phyloP scores from a whole-genome alignment of 2,113 vertebrate species.

The Burhinus bistriatus region DNA sequence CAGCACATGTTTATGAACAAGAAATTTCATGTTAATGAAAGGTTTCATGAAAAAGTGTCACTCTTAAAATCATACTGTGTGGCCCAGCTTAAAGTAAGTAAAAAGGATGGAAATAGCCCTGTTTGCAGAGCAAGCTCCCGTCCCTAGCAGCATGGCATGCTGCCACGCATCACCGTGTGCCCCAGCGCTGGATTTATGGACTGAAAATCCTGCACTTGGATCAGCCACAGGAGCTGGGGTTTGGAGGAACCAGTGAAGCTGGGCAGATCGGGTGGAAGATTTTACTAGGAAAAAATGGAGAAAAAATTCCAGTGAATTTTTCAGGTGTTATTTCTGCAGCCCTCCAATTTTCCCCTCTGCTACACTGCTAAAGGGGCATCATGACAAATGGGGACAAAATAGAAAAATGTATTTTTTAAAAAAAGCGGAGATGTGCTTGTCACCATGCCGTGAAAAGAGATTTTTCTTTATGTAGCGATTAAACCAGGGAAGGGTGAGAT shows the following conservation, averaged over 20 bases:
- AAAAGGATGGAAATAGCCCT: background rate
- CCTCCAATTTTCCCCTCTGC: background rate
- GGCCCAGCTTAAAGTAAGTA: background rate
- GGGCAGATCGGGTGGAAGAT: background rate
- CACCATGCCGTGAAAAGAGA: background rate
- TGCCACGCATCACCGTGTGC: background rate
- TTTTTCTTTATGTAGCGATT: background rate
- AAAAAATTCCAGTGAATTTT: background rate
- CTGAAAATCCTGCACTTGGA: background rate
- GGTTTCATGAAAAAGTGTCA: rapidly evolving
- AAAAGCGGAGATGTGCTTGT: background rate
- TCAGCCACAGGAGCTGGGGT: background rate
- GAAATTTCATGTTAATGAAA: rapidly evolving
- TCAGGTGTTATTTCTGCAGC: background rate
- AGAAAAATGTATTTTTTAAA: background rate
- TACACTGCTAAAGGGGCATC: background rate
- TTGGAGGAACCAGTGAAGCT: background rate
- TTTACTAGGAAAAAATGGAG: background rate
- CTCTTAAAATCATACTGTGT: rapidly evolving
- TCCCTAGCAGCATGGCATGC: rapidly evolving
- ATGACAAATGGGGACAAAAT: background rate
- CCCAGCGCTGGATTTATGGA: rapidly evolving
- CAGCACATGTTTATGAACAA: rapidly evolving
- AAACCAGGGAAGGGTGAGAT: background rate
- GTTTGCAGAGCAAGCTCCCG: rapidly evolving